These are phyloP conservation scores for Tyrannus savana DNA, from an alignment of 2,113 vertebrate species.

Conservation along the genomic window DNA sequence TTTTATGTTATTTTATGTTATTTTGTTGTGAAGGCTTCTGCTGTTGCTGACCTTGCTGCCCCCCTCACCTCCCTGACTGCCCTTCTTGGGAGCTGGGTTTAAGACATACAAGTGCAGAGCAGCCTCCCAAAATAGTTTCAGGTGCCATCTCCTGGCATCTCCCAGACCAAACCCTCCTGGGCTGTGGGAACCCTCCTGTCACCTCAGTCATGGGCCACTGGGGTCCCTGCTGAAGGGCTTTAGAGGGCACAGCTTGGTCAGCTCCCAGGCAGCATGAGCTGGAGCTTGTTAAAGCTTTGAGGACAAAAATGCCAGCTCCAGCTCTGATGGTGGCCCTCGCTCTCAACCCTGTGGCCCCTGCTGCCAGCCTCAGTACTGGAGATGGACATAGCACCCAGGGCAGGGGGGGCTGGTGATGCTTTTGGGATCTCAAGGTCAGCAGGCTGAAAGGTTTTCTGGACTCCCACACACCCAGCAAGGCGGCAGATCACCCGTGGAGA, in stretches of 20 bases:
- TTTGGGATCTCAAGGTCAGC: not conserved
- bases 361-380: not conserved
- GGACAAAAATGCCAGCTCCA: not conserved
- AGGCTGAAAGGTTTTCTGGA: not conserved
- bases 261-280: not conserved
- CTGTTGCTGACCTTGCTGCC: not conserved
- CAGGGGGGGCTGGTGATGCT: not conserved
- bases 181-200: not conserved
- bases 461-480: not conserved
- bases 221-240: not conserved
- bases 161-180: accelerated
- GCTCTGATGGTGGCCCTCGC: not conserved
- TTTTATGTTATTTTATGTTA: not conserved
- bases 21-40: not conserved
- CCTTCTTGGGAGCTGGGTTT: not conserved
- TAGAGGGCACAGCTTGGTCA: not conserved
- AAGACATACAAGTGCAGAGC: not conserved
- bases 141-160: too few relatives aligned
- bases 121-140: not conserved
- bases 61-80: not conserved
- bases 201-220: not conserved
- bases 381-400: not conserved
- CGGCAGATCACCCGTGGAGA: not conserved
- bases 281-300: not conserved
- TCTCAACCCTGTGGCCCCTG: not conserved